Evolutionary conservation across 2,797 vertebrate species (phyloP), one percentile per base, ranked within the genome.

Genomic region (Carapus acus): DNA sequence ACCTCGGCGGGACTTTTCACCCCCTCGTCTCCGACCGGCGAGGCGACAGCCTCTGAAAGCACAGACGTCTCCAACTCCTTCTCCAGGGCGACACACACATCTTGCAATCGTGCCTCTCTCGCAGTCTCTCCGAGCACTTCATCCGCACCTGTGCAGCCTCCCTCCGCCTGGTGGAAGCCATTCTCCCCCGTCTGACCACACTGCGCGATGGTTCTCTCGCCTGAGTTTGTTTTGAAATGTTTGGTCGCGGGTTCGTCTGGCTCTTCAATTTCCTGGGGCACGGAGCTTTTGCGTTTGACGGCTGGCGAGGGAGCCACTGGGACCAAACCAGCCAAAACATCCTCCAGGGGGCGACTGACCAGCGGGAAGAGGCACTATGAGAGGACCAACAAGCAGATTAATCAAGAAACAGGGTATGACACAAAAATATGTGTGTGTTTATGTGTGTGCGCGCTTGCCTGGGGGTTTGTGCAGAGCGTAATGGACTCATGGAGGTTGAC

Each of bases 311-410:
- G 43, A 20, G 77, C 62, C 63, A 45, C 49, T 0, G 67, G 66
- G 13, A 33, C 62, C 19, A 84, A 85, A 82, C 81, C 79, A 5
- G 78, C 86, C 80, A 92, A 80, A 67, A 94, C 77, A 69, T 91
- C 90, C 78, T 85, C 90, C 78, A 93, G 67, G 7, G 93, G 80
- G 41, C 76, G 88, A 67, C 83, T 91, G 60, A 95, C 93, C 77
- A 99, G 82, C 15, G 96, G 95, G 77, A 93, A 99, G 66, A 98
- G 92, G 79, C 95, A 99, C 96, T 99, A 11, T 8, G 64, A 19
- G 22, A 20, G 14, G 5, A 46, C 6, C 39, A n/a, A 74, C 79
- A 45, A 71, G 6, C 12, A 2, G 8, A 14, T 49, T 9, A 2
- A 16, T 43, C 2, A 38, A 44, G 14, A 42, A 3, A 23, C 23